Percentiles rank a stretch among this genome's conserved stretches.
phyloP scores from a whole-genome alignment of 2,113 vertebrate genomes.

The Rhagologus leucostigma region DNA sequence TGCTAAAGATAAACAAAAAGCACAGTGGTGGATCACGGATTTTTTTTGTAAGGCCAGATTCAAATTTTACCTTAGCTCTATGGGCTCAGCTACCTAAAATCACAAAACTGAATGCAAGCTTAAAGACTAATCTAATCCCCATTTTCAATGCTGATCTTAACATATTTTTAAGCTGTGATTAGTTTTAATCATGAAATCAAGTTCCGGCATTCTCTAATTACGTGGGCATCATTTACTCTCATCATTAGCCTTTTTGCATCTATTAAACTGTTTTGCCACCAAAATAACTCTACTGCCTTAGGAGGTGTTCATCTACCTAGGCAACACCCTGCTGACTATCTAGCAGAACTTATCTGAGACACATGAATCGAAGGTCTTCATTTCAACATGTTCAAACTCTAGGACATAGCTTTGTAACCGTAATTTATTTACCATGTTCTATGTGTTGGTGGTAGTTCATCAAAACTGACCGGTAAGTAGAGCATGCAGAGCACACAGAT shows the following conservation, averaged over 20 bases:
- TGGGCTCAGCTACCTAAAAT: neutral
- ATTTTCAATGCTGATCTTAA: neutral
- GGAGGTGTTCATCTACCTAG: neutral
- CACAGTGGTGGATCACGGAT: accelerated
- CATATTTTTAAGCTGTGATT: neutral
- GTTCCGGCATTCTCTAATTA: neutral
- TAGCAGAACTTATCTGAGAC: neutral
- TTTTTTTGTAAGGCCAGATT: neutral
- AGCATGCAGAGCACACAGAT: neutral
- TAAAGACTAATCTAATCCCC: neutral
- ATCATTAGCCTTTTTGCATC: neutral
- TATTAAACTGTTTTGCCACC: neutral
- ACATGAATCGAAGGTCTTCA: neutral
- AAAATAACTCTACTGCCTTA: neutral
- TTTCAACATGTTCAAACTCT: neutral
- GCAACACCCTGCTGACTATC: accelerated
- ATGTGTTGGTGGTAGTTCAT: neutral
- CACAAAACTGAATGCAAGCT: neutral
- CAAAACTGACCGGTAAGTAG: neutral
- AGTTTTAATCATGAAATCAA: neutral
- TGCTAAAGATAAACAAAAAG: neutral
- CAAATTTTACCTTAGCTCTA: neutral
- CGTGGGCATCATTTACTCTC: neutral
- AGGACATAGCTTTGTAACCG: neutral
- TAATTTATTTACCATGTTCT: neutral